Evolutionary conservation across 2,797 vertebrate genomes (phyloP), one percentile per base, ranked within the genome.

Genomic region (Aldrovandia affinis): DNA sequence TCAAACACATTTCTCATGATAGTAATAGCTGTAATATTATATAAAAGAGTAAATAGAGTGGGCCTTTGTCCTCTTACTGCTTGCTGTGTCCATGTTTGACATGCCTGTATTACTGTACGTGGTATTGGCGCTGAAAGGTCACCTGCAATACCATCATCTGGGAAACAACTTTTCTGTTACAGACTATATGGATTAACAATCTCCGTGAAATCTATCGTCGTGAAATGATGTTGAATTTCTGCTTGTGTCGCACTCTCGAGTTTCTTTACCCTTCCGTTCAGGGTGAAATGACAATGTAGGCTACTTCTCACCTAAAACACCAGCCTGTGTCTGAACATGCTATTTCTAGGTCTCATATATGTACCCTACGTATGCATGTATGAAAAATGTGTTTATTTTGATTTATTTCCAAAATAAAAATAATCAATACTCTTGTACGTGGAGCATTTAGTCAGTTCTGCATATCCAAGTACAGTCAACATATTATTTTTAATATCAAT

Each of bases 401-500:
- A 42, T 77, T 44, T 47, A n/a, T 3, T n/a, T n/a, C 73, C 8
- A 15, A 47, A 22, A 36, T 36, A 25, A 50, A 44, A 78, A 57
- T 82, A 30, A 73, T 33, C 36, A 55, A 78, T 54, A 30, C 54
- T 33, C 42, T 79, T 78, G 84, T 83, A 82, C 88, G 83, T 47
- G 25, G 15, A 47, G 22, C 36, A 1, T 77, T 77, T 47, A 1
- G 39, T 47, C 73, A 15, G 47, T 77, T 3, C 73, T 77, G 39
- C n/a, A n/a, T n/a, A n/a, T n/a, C n/a, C n/a, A n/a, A n/a, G 55
- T 14, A 44, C 20, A n/a, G 39, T 47, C 22, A 47, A 47, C 22
- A 77, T 47, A 47, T 39, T 20, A 39, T 12, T 77, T 75, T 25
- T 22, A 77, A 14, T 47, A 77, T 44, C 25, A 44, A 25, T 77